phyloP scores from a whole-genome alignment of 2,888 invertebrate species.

The Phragmatobia fuliginosa region DNA sequence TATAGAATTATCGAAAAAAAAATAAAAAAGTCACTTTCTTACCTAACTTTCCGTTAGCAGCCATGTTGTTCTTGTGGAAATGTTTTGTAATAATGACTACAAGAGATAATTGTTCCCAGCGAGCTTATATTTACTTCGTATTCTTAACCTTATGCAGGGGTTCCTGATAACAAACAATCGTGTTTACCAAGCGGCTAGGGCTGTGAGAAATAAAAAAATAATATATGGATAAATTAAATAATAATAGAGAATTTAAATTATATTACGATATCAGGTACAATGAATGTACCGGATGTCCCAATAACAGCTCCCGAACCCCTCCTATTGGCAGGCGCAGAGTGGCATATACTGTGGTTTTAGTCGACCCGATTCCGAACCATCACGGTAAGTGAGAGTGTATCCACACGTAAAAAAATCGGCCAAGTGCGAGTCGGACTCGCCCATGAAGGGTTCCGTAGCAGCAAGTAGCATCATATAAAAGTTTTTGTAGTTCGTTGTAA shows the following conservation, averaged over 20 bases:
- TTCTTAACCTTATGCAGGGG: conserved; percentile 78
- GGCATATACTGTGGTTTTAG: no score
- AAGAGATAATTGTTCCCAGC: conserved; percentile 47
- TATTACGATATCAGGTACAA: neutral
- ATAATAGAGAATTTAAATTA: neutral
- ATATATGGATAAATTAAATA: no score
- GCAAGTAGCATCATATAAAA: no score
- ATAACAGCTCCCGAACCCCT: no score
- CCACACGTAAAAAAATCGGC: no score
- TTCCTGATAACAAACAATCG: conserved; percentile 76
- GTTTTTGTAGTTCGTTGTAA: no score
- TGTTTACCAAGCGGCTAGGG: conserved; percentile 66
- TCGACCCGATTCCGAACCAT: no score
- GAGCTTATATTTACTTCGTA: conserved; percentile 52
- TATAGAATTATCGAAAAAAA: neutral
- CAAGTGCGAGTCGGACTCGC: no score
- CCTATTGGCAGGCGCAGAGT: no score
- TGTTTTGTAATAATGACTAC: conserved; percentile 61
- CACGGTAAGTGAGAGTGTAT: no score
- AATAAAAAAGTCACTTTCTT: conserved; percentile 36
- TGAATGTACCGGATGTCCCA: no score
- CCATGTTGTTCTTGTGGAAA: conserved; percentile 68
- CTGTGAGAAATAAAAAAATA: conserved; percentile 30
- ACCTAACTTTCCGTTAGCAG: conserved; percentile 82
- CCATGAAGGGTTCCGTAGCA: no score